Conservation (phyloP, 2,888 invertebrate genomes). For the Drosophila glabriapex region DNA sequence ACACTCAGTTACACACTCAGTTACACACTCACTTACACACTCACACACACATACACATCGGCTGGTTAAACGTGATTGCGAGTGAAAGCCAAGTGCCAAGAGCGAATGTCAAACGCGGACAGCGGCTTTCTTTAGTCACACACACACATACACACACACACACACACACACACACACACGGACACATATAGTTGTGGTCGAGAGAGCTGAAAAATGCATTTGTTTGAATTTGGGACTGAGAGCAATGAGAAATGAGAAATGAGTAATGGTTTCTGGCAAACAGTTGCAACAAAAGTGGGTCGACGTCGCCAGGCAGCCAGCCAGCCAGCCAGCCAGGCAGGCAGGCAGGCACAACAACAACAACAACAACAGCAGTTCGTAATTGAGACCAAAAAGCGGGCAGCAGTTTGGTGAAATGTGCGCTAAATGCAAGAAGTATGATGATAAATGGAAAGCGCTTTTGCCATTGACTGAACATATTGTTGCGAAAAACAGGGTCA, state of each 20-base stretch:
- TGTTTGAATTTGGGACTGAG: constrained; percentile 73
- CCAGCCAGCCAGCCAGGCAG: not conserved
- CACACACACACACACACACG: constrained; percentile 19
- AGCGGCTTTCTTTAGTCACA: constrained; percentile 63
- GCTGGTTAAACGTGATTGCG: constrained; percentile 58
- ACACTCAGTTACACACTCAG: not conserved
- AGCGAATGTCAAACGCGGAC: constrained; percentile 51
- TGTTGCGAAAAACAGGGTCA: constrained; percentile 53
- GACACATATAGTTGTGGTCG: constrained; percentile 61
- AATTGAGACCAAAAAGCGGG: constrained; percentile 56
- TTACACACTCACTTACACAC: not conserved
- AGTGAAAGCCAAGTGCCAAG: constrained; percentile 76
- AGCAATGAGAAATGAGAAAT: constrained; percentile 55
- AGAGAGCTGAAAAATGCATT: constrained; percentile 71
- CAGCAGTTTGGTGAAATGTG: constrained; percentile 65
- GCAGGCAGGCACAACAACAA: constrained; percentile 13
- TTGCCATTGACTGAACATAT: constrained; percentile 17
- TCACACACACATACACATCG: too few species aligned
- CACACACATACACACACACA: constrained; percentile 15
- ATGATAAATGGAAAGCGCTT: constrained; percentile 70
- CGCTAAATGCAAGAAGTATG: constrained; percentile 71
- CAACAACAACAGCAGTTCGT: constrained; percentile 19
- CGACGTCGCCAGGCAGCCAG: constrained; percentile 52
- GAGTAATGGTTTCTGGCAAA: constrained; percentile 61
- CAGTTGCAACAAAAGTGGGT: constrained; percentile 66